Conservation (phyloP, 1,140 invertebrate genomes). For the Hypothenemus hampei region DNA sequence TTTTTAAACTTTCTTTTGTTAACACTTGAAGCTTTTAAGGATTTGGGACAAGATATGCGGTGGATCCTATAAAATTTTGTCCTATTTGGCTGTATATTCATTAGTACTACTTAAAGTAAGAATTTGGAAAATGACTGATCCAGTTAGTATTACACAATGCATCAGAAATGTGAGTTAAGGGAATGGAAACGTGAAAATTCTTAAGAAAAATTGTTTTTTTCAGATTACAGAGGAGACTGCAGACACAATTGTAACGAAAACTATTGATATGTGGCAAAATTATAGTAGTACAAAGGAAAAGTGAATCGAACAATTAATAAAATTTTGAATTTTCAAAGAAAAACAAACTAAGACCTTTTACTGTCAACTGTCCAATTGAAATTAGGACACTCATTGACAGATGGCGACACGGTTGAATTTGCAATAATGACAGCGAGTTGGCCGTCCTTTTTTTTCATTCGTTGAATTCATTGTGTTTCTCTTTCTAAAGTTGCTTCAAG, state of each 20-base stretch:
- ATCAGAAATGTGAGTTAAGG: constrained; percentile 57
- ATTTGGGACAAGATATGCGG: constrained; percentile 86
- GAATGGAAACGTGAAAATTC: background rate
- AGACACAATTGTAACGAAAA: constrained; percentile 72
- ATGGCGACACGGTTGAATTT: too few relatives aligned
- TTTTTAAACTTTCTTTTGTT: constrained; percentile 14
- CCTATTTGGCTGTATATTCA: constrained; percentile 70
- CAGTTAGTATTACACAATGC: constrained; percentile 57
- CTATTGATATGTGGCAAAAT: constrained; percentile 72
- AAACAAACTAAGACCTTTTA: too few relatives aligned
- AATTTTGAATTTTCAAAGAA: too few relatives aligned
- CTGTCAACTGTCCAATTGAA: too few relatives aligned
- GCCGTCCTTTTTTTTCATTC: too few relatives aligned
- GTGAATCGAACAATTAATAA: too few relatives aligned
- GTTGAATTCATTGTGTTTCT: too few relatives aligned
- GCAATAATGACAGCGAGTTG: too few relatives aligned
- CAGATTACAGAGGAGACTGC: constrained; percentile 71
- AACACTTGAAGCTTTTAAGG: constrained; percentile 50
- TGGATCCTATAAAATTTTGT: constrained; percentile 74
- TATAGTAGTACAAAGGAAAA: too few relatives aligned
- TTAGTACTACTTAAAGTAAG: constrained; percentile 63
- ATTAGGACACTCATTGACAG: too few relatives aligned
- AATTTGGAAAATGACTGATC: constrained; percentile 57
- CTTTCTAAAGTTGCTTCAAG: too few relatives aligned
- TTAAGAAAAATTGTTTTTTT: constrained; percentile 34